These are phyloP conservation scores for Diplodus puntazzo DNA, from an alignment of 2,797 vertebrate genomes.

Conservation along the genomic window DNA sequence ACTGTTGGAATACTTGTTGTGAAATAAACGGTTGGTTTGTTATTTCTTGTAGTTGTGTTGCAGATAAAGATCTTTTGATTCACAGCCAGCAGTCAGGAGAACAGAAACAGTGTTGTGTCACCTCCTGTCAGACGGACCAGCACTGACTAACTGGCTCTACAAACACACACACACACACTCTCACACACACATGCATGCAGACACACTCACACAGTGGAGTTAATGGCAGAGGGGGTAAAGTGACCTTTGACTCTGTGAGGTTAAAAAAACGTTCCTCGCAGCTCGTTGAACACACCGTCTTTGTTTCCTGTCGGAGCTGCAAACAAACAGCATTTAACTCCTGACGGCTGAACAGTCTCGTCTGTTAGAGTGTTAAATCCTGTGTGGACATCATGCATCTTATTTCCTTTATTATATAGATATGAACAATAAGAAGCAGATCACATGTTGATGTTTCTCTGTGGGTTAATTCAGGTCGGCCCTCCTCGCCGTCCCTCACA, in stretches of 20 bases:
- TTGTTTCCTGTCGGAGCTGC: conserved; percentile 26
- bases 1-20: background rate
- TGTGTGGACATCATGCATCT: too few species aligned
- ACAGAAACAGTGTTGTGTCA: conserved; percentile 14
- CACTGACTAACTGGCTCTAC: background rate
- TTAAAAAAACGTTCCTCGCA: conserved; percentile 30
- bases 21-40: background rate
- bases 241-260: conserved; percentile 47
- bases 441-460: background rate
- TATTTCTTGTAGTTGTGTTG: background rate
- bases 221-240: conserved; percentile 2
- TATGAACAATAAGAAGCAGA: too few species aligned
- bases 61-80: conserved; percentile 5
- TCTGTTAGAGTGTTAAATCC: too few species aligned
- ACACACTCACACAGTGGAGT: conserved; percentile 1
- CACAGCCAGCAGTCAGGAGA: conserved; percentile 7
- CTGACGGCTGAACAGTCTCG: background rate
- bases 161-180: background rate
- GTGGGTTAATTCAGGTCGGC: background rate
- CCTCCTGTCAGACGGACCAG: background rate
- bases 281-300: conserved; percentile 37
- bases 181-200: background rate
- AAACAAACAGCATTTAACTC: conserved; percentile 2
- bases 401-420: too few species aligned
- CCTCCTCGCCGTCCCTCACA: background rate